Evolutionary conservation across 37 sponge, comb jelly and placozoan species (phyloP), one percentile per base, ranked within the genome.

Genomic region (Dysidea cf. avara): DNA sequence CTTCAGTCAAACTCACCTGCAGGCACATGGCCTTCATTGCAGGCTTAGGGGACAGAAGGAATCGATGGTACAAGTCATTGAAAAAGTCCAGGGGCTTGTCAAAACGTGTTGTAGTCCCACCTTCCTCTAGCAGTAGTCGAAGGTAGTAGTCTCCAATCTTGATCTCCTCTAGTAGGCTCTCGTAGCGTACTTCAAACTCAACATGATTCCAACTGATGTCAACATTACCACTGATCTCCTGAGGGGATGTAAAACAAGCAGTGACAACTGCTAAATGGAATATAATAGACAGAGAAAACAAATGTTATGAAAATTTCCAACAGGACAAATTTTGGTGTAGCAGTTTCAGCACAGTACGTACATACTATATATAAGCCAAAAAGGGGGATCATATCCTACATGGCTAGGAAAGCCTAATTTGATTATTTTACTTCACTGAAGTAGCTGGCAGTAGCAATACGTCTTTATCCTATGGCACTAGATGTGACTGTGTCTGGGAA

Each of bases 171-270:
- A 85, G 61, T 29, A 99, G 82, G 61, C 94, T 73, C 70, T 99
- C 99, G 61, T 99, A 99, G 56, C 87, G 84, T 7, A 99, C 99
- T 64, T 99, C 99, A 87, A 99, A 99, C 89, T 99, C 99, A 0
- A 78, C 56, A 47, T 95, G 86, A 67, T 99, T 95, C 99, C 99
- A 95, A 1, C 91, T 84, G 36, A 99, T 90, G 53, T 86, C 91
- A 31, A 58, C 77, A n/a, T 79, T 86, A 2, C 89, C 93, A 64
- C 83, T 78, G 61, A 95, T 67, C 39, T 97, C 99, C 86, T 87
- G 52, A 14, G 39, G 11, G 43, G 39, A 21, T 48, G 9, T 32
- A 25, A 0, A 1, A 31, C 46, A 43, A 43, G 46, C 46, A 12
- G 5, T 43, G 5, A 43, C 5, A 43, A 43, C 46, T 12, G 46